Base-by-base conservation (phyloP, 2,888 invertebrate species). In the Acleris holmiana region DNA sequence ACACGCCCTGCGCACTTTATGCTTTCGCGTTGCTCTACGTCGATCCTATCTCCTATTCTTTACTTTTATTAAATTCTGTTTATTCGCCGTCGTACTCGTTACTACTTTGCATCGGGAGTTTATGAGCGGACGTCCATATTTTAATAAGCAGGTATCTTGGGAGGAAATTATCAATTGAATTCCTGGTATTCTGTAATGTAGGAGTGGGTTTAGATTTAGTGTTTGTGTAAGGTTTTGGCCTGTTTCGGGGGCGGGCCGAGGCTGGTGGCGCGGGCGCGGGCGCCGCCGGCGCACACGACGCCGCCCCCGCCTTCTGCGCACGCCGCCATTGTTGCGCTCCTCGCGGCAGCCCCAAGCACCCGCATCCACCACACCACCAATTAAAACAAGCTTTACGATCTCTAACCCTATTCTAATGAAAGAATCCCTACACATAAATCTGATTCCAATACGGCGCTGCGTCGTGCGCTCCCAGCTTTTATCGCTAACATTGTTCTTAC, bases 291-390 rank as follows among this genome's bases (percentile, higher is more conserved):
- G 74, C 79, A 79, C 86, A 88, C 87, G 87, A 80, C 71, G 70
- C 73, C 76, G 74, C 83, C 83, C 79, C 89, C 88, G 89, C 91
- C 89, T 84, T 82, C 84, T 78, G 78, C 79, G 79, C 87, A 86
- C 85, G 86, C 80, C 73, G 83, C 86, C 82, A 88, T 89, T 90
- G 89, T 89, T 86, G 75, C 63, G 53, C 62, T 69, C 64, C 76
- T 71, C 64, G 62, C 68, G 68, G 73, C 71, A 17, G n/a, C 17
- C 75, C 78, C 78, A 79, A 75, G 78, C 77, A 77, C 77, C 77
- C 78, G 74, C 74, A 71, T 76, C 76, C 74, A 73, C 61, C 66
- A 66, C 65, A 67, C 82, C 80, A 78, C 80, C 86, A 88, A 88
- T 89, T 86, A 87, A 86, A 86, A 82, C 77, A 73, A 78, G 79